Conservation (phyloP, 2,113 vertebrate species). For the Corvus moneduloides region DNA sequence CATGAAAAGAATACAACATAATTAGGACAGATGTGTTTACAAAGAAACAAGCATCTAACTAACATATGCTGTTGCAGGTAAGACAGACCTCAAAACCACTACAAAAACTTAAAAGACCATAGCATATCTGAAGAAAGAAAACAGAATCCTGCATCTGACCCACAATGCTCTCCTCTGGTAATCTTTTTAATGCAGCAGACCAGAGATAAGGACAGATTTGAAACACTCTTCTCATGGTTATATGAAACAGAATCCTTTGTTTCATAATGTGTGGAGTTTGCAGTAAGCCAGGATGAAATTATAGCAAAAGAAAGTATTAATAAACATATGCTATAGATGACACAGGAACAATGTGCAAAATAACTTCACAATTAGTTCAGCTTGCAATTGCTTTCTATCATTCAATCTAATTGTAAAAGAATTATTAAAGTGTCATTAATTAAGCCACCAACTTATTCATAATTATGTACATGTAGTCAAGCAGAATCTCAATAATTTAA, state of each 20-base stretch:
- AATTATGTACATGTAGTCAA: not conserved
- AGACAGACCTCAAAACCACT: not conserved
- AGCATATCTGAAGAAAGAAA: not conserved
- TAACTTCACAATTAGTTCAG: not conserved
- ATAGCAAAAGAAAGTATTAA: not conserved
- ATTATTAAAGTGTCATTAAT: constrained; percentile 11
- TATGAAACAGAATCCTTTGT: not conserved
- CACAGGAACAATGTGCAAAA: not conserved
- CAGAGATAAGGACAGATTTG: not conserved
- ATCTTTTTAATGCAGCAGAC: not conserved
- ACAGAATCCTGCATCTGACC: not conserved
- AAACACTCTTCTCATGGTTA: not conserved
- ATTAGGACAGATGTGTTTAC: not conserved
- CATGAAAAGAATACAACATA: not conserved
- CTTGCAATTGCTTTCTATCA: not conserved
- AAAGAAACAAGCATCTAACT: not conserved
- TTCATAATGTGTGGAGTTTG: not conserved
- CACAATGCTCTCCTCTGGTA: not conserved
- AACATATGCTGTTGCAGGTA: not conserved
- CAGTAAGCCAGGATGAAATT: not conserved
- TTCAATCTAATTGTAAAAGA: not conserved
- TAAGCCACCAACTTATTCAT: not conserved
- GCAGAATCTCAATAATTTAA: not conserved
- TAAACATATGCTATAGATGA: not conserved
- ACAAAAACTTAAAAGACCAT: not conserved